Conservation (phyloP, 2,888 invertebrate species). For the Psococerastis gibbosa region DNA sequence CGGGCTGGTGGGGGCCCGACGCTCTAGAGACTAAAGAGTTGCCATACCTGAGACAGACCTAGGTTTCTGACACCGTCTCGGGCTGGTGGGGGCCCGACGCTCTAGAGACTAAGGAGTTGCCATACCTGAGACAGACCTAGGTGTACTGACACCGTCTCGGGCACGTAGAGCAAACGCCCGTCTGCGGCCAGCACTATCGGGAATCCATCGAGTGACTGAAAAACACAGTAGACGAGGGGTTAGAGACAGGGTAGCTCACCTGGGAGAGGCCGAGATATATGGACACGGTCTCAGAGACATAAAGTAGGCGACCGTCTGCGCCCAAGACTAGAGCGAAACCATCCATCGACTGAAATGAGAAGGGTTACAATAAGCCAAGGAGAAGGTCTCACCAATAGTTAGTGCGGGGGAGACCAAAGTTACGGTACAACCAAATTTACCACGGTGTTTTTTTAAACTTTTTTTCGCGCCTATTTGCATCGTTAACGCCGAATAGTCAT, state of each 20-base stretch:
- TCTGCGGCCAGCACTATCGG: slow-evolving; percentile 89
- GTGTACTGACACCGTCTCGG: slow-evolving; percentile 99
- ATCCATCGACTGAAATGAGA: slow-evolving; percentile 65
- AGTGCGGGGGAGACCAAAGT: too few relatives aligned
- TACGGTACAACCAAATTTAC: too few relatives aligned
- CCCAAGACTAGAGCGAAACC: slow-evolving; percentile 94
- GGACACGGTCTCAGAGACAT: slow-evolving; percentile 99
- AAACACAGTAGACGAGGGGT: slow-evolving; percentile 17
- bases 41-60: too few relatives aligned
- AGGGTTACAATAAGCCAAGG: too few relatives aligned
- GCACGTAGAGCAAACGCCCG: slow-evolving; percentile 96
- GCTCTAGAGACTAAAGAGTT: too few relatives aligned
- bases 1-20: too few relatives aligned
- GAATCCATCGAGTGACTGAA: slow-evolving; percentile 92
- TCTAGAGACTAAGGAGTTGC: not conserved
- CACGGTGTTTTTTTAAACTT: too few relatives aligned
- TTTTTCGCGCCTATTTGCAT: too few relatives aligned
- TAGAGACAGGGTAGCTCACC: slow-evolving; percentile 36
- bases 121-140: slow-evolving; percentile 96
- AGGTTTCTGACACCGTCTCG: too few relatives aligned
- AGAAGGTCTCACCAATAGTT: too few relatives aligned
- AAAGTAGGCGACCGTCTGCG: slow-evolving; percentile 91
- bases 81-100: too few relatives aligned
- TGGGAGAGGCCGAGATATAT: slow-evolving; percentile 98
- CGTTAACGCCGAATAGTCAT: too few relatives aligned